Evolutionary conservation across 2,113 vertebrate species (phyloP).

Genomic region (Macquaria australasica): DNA sequence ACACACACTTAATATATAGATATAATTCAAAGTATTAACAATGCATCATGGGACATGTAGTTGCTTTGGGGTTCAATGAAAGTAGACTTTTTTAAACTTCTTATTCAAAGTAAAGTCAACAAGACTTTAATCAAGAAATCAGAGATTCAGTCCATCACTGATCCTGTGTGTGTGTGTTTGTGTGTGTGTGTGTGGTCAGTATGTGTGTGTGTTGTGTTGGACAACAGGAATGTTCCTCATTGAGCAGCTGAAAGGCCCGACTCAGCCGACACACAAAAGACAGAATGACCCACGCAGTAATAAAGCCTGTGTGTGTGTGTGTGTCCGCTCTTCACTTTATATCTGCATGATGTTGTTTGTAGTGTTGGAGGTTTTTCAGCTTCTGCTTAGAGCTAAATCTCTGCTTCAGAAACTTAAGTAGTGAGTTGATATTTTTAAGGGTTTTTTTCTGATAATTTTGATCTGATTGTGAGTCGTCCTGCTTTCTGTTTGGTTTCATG

Average conservation of each 20-base stretch:
- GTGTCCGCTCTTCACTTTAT: background rate
- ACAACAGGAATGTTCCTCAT: slow-evolving; percentile 67
- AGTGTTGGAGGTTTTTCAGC: background rate
- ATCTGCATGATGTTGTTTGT: background rate
- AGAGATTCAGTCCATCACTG: no score
- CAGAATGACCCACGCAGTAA: slow-evolving; percentile 20
- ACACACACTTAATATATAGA: background rate
- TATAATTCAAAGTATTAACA: background rate
- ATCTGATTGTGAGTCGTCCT: background rate
- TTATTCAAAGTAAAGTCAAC: no score
- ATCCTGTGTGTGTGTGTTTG: background rate
- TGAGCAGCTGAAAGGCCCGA: slow-evolving; percentile 45
- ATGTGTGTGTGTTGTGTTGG: background rate
- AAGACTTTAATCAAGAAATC: no score
- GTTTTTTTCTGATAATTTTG: background rate
- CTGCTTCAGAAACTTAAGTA: no score
- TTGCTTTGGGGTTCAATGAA: background rate
- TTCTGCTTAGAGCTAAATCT: background rate
- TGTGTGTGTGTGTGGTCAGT: background rate
- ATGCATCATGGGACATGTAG: background rate
- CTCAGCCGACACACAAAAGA: slow-evolving; percentile 35
- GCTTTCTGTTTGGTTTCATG: background rate
- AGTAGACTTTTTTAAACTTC: no score
- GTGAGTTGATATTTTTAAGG: no score
- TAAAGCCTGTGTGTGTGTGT: background rate